Evolutionary conservation across 2,113 vertebrate species (phyloP), one percentile per base, ranked within the genome.

Genomic region (Eurystomus gularis): DNA sequence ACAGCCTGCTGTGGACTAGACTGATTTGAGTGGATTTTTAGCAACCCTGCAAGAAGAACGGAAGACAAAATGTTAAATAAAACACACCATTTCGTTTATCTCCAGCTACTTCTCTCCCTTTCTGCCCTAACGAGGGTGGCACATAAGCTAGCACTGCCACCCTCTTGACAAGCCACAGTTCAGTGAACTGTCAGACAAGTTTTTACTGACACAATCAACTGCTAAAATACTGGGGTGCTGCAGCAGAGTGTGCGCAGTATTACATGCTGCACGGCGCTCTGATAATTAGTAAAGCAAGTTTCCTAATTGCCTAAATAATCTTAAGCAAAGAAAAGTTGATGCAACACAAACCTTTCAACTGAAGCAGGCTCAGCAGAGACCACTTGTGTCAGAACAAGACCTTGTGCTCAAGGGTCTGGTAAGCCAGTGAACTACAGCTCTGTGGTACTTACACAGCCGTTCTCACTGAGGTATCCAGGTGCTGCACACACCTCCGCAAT

Each of bases 1-100:
- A 99, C 98, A 9, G 99, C 99, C 97, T 99, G 99, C 95, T 99
- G 99, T 68, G 99, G 98, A 96, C 93, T 99, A 95, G 98, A 98
- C 54, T 99, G 98, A 91, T 98, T 98, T 88, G 99, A 98, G 95
- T 99, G 99, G 96, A 99, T 98, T 98, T 99, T 99, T 94, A 99
- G 97, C 98, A 99, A 98, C 48, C 99, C 99, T 99, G 96, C 46
- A 96, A 88, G 54, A 95, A 97, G 62, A 94, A 96, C 91, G 91
- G 77, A 76, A 93, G 96, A 96, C 95, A 93, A 96, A 46, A 96
- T n/a, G 76, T 96, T 91, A 96, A 95, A 94, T 88, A 91, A 89
- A 96, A 92, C 86, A 96, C 77, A 96, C 73, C 86, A 91, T 76
- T 94, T 58, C 78, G 54, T 64, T 94, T 89, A 72, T 61, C 70